A percentile compares a stretch with the other conserved stretches of the same genome.
Conservation (phyloP, 2,797 vertebrate genomes). For the Tapera naevia region DNA sequence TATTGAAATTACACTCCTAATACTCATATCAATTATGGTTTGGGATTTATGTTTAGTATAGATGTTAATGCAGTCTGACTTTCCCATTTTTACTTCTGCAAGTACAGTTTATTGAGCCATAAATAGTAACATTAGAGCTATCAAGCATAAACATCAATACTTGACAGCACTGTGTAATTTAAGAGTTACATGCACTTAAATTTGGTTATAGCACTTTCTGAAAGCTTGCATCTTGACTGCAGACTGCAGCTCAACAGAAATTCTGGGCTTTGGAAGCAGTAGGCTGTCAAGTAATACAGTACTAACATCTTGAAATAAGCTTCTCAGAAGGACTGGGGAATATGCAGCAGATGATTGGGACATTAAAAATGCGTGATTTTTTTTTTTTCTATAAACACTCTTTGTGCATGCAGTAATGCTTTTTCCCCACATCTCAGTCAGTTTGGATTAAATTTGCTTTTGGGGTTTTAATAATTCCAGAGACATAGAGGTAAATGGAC, state of each 20-base stretch:
- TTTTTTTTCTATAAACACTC: neutral
- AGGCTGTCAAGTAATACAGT: constrained; percentile 55
- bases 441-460: neutral
- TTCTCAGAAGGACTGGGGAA: constrained; percentile 13
- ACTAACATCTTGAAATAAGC: constrained; percentile 53
- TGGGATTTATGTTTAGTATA: constrained; percentile 60
- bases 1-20: constrained; percentile 67
- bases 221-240: constrained; percentile 59
- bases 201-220: constrained; percentile 60
- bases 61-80: constrained; percentile 57
- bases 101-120: constrained; percentile 71
- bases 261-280: constrained; percentile 50
- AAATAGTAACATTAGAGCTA: constrained; percentile 75
- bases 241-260: constrained; percentile 54
- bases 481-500: neutral
- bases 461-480: neutral
- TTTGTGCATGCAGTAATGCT: neutral
- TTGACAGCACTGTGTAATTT: constrained; percentile 65
- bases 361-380: constrained; percentile 19
- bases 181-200: constrained; percentile 57
- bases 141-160: constrained; percentile 69
- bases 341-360: neutral
- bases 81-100: constrained; percentile 63
- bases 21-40: constrained; percentile 70
- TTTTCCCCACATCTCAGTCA: neutral